phyloP scores from a whole-genome alignment of 2,113 vertebrate species.

The Hucho hucho region DNA sequence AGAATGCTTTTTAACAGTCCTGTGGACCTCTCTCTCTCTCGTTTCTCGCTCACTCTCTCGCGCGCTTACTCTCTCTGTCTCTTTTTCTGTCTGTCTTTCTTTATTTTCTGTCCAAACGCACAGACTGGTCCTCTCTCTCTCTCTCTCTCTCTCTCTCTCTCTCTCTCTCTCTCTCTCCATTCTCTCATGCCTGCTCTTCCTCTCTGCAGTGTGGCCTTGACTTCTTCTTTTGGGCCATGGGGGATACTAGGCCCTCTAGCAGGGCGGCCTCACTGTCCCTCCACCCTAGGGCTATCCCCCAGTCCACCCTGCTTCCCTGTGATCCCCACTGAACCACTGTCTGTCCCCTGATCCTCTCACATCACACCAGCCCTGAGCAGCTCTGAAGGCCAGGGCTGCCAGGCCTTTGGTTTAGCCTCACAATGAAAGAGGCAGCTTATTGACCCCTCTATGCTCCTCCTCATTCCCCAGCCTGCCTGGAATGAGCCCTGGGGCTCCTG shows the following conservation, averaged over 20 bases:
- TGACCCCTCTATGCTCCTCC: slow-evolving; percentile 57
- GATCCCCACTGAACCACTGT: slow-evolving; percentile 36
- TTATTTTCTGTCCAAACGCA: too few species aligned
- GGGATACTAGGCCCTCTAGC: slow-evolving; percentile 32
- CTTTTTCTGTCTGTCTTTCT: too few species aligned
- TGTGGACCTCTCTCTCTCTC: background rate
- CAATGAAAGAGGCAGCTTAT: slow-evolving; percentile 63
- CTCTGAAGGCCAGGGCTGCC: slow-evolving; percentile 32
- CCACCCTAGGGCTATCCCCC: slow-evolving; percentile 21
- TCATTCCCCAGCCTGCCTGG: slow-evolving; percentile 48
- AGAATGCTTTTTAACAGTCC: slow-evolving; percentile 21
- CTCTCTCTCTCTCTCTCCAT: too few species aligned
- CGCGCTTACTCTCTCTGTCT: too few species aligned
- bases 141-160: too few species aligned
- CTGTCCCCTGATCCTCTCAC: too few species aligned
- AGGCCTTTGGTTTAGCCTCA: slow-evolving; percentile 43
- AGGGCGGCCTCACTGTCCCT: slow-evolving; percentile 26
- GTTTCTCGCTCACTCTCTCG: too few species aligned
- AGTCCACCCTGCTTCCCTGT: slow-evolving; percentile 42
- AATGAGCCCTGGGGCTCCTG: slow-evolving; percentile 65
- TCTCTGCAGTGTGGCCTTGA: background rate
- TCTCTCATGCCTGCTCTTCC: too few species aligned
- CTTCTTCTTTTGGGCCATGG: too few species aligned
- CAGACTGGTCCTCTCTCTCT: too few species aligned
- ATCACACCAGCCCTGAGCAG: slow-evolving; percentile 17